phyloP scores from a whole-genome alignment of 2,888 invertebrate genomes.

The Latrodectus hesperus region DNA sequence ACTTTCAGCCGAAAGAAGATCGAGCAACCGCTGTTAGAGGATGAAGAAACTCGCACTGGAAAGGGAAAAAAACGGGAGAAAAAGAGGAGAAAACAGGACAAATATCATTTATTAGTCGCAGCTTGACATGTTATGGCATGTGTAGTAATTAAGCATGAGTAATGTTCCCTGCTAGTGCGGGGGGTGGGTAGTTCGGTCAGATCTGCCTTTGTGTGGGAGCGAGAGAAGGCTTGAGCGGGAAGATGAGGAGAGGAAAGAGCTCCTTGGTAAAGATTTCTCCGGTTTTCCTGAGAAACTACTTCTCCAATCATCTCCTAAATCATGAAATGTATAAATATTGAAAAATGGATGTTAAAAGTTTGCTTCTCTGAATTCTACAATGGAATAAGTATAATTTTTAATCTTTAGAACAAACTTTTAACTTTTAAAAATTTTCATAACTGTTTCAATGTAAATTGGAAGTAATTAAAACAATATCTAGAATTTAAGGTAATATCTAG shows the following conservation, averaged over 20 bases:
- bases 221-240: neutral
- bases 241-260: neutral
- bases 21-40: neutral
- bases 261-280: neutral
- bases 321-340: too few relatives aligned
- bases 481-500: too few relatives aligned
- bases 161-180: constrained; percentile 20
- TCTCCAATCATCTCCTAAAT: neutral
- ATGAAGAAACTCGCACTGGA: constrained; percentile 9
- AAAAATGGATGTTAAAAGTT: too few relatives aligned
- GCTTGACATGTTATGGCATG: constrained; percentile 37
- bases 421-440: too few relatives aligned
- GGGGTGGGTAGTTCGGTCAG: neutral
- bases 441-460: too few relatives aligned
- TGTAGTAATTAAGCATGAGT: constrained; percentile 44
- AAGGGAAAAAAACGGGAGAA: constrained; percentile 2
- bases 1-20: neutral
- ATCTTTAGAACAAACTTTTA: too few relatives aligned
- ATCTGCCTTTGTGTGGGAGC: too few relatives aligned
- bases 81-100: constrained; percentile 7
- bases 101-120: constrained; percentile 34
- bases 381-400: too few relatives aligned
- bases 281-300: neutral
- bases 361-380: too few relatives aligned
- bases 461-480: too few relatives aligned